A percentile compares a stretch with the other conserved stretches of the same genome.
phyloP scores from a whole-genome alignment of 2,113 vertebrate species.

The Sclerurus mexicanus region DNA sequence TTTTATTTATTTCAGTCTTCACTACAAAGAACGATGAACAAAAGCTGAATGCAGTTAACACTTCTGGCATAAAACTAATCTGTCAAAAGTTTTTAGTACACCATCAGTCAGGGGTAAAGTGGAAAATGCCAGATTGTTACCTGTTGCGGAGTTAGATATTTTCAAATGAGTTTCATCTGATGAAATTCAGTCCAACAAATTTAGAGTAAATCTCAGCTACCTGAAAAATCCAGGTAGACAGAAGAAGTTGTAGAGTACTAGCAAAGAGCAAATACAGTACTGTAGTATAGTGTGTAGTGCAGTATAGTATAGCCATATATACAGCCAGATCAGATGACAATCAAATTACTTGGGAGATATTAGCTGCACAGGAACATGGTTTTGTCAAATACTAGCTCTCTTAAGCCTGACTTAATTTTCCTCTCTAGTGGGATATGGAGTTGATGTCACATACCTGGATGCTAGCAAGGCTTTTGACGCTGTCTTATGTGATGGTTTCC shows the following conservation, averaged over 20 bases:
- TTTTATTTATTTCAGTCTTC: neutral
- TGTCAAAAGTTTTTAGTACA: neutral
- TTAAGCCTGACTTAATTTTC: neutral
- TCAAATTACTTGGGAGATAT: neutral
- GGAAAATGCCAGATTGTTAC: neutral
- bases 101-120: neutral
- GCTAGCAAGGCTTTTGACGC: neutral
- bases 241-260: neutral
- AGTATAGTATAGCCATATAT: neutral
- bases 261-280: neutral
- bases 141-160: neutral
- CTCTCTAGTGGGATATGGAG: neutral
- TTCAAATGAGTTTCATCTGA: neutral
- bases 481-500: neutral
- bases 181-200: neutral
- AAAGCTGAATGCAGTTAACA: neutral
- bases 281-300: no score
- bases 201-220: neutral
- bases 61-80: neutral
- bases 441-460: neutral
- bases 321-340: neutral
- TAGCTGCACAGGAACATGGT: neutral
- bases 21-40: neutral
- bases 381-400: neutral
- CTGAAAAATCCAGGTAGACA: neutral